phyloP scores from a whole-genome alignment of 2,113 vertebrate genomes.

The Nesogale talazaci region DNA sequence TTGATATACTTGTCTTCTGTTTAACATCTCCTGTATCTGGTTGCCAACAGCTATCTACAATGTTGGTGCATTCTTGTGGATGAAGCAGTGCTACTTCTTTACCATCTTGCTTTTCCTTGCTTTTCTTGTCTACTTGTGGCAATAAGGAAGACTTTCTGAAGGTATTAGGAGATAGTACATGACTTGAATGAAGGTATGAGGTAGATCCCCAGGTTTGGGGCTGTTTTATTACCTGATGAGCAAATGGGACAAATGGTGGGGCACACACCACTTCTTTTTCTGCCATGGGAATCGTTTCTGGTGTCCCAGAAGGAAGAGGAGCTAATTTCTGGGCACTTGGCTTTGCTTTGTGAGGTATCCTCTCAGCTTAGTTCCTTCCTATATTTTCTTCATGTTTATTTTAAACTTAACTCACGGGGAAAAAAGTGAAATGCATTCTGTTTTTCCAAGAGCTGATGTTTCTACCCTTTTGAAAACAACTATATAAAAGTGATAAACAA shows the following conservation, averaged over 20 bases:
- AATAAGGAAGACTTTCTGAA: not conserved
- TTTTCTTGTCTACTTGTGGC: not conserved
- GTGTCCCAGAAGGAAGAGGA: not conserved
- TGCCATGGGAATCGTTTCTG: not conserved
- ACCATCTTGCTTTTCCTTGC: not conserved
- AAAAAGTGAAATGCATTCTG: not conserved
- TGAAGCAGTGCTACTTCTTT: too few relatives aligned
- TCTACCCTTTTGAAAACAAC: not conserved
- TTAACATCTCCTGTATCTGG: not conserved
- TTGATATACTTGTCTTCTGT: too few relatives aligned
- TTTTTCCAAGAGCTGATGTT: not conserved
- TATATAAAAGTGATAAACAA: not conserved
- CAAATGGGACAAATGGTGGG: not conserved
- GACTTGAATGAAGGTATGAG: not conserved
- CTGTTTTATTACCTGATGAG: not conserved
- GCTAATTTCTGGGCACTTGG: not conserved
- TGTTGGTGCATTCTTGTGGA: fast-evolving
- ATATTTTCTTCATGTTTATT: not conserved
- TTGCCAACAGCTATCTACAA: not conserved
- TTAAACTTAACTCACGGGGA: not conserved
- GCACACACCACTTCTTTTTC: not conserved
- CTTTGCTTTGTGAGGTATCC: not conserved
- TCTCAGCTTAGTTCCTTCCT: not conserved
- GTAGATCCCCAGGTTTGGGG: not conserved
- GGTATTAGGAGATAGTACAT: too few relatives aligned